Evolutionary conservation across 2,888 invertebrate species (phyloP).

Genomic region (Noctuana brunneofusca): DNA sequence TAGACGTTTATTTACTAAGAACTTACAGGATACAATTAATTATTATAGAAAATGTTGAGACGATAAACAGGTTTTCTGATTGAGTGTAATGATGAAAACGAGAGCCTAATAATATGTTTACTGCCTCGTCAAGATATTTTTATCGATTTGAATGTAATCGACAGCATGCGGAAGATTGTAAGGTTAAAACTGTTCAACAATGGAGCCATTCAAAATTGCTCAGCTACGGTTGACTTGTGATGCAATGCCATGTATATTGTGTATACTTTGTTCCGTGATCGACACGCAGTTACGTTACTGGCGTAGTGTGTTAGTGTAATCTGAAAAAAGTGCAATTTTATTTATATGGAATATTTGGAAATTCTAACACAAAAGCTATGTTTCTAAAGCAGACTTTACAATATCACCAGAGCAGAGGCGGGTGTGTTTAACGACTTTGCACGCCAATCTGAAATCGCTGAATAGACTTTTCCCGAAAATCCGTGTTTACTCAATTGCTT

Average conservation of each 20-base stretch:
- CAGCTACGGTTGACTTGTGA: neutral
- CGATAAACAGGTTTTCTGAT: neutral
- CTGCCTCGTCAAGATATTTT: conserved; percentile 4
- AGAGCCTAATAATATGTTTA: neutral
- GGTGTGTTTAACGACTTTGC: neutral
- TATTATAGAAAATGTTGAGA: conserved; percentile 1
- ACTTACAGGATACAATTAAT: neutral
- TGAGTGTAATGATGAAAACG: neutral
- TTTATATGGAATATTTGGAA: no score
- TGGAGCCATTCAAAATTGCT: neutral
- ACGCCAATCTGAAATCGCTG: conserved; percentile 45
- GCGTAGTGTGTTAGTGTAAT: no score
- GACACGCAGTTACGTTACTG: neutral
- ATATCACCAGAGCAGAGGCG: neutral
- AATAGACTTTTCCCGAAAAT: conserved; percentile 48
- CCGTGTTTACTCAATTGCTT: conserved; percentile 47
- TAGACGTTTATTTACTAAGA: neutral
- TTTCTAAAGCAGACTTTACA: no score
- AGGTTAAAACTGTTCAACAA: conserved; percentile 3
- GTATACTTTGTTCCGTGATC: neutral
- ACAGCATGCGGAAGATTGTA: conserved; percentile 3
- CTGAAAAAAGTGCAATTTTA: neutral
- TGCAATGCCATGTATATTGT: neutral
- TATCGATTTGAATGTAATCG: conserved; percentile 15
- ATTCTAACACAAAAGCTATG: no score